Evolutionary conservation across 2,797 vertebrate species (phyloP).

Genomic region (Numenius phaeopus): DNA sequence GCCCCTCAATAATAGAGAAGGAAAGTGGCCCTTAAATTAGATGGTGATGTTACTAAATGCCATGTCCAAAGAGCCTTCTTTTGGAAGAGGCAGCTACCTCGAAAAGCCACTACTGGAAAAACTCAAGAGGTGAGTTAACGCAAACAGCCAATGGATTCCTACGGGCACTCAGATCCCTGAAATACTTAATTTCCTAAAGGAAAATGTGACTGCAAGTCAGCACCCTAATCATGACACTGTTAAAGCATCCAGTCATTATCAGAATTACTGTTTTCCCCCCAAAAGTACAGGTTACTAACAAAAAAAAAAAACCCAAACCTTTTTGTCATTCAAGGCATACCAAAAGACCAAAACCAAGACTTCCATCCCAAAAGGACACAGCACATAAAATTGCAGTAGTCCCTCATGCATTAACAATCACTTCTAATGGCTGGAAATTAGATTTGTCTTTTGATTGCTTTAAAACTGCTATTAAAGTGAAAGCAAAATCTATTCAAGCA

Average conservation of each 20-base stretch:
- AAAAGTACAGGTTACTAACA: not conserved
- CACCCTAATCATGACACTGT: not conserved
- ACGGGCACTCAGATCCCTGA: not conserved
- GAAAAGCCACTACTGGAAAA: not conserved
- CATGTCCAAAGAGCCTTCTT: not conserved
- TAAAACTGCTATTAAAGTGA: constrained; percentile 63
- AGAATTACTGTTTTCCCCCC: not conserved
- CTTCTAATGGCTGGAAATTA: constrained; percentile 63
- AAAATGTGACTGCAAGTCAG: not conserved
- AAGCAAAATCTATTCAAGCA: constrained; percentile 66
- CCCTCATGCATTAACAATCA: constrained; percentile 52
- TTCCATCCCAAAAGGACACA: not conserved
- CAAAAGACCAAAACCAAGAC: constrained; percentile 41
- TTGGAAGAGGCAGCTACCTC: not conserved
- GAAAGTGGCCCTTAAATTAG: not conserved
- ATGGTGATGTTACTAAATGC: not conserved
- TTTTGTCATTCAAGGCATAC: not conserved
- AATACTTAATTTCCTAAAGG: constrained; percentile 4
- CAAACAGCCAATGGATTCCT: not conserved
- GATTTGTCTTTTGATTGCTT: constrained; percentile 68
- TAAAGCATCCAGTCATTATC: not conserved
- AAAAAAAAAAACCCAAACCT: not conserved
- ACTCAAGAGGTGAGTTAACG: not conserved
- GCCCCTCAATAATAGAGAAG: not conserved
- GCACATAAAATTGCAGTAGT: constrained; percentile 15